These are phyloP conservation scores for Lepus americanus DNA, from an alignment of 2,113 vertebrate species.

Conservation along the genomic window DNA sequence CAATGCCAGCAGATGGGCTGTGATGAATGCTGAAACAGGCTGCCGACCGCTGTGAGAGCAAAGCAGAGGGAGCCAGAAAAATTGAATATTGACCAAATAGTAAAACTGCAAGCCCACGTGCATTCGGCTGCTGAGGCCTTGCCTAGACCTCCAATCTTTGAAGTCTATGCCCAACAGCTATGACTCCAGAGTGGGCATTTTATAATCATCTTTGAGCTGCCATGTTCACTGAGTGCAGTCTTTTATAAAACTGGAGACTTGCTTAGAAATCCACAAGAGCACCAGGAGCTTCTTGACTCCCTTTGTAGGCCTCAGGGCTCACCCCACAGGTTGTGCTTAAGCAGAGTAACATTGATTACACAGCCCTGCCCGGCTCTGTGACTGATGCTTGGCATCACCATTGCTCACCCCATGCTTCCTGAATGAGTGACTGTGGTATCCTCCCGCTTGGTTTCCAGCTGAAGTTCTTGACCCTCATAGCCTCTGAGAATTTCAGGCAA, in stretches of 20 bases:
- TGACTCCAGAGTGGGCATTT: not conserved
- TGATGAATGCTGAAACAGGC: fast-evolving
- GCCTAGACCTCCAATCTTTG: not conserved
- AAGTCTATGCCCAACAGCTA: not conserved
- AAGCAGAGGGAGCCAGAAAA: constrained; percentile 10
- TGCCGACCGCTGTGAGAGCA: not conserved
- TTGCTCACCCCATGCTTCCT: not conserved
- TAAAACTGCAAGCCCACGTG: not conserved
- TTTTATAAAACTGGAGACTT: not conserved
- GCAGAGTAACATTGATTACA: not conserved
- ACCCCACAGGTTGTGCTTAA: not conserved
- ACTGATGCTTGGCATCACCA: not conserved
- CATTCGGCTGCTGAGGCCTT: not conserved
- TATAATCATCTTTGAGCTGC: not conserved
- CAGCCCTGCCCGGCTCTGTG: not conserved
- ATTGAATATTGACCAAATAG: constrained; percentile 35
- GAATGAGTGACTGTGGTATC: not conserved
- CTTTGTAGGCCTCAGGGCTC: not conserved
- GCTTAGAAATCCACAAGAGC: not conserved
- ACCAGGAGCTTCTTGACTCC: not conserved
- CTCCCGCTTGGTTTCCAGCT: not conserved
- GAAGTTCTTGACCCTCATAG: not conserved
- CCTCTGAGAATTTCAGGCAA: not conserved
- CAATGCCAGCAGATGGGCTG: too few relatives aligned
- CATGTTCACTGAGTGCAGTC: not conserved